Conservation (phyloP, 2,113 vertebrate species). For the Gila orcuttii region DNA sequence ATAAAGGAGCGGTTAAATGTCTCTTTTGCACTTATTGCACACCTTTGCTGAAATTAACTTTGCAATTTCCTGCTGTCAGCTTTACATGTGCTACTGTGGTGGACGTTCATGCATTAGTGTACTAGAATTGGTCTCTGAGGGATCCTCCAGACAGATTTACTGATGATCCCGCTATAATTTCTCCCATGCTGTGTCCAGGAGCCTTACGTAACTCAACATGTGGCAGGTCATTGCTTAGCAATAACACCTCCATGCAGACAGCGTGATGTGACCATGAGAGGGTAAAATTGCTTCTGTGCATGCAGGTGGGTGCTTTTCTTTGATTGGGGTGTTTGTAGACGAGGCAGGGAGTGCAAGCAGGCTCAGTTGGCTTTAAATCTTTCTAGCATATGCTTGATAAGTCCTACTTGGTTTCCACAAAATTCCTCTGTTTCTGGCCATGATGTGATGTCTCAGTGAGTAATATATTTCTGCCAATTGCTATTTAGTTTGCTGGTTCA, state of each 20-base stretch:
- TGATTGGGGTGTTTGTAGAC: slow-evolving; percentile 8
- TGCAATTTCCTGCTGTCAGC: slow-evolving; percentile 3
- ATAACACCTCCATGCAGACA: slow-evolving; percentile 6
- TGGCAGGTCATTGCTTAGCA: slow-evolving; percentile 7
- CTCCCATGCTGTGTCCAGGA: slow-evolving; percentile 12
- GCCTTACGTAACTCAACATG: not conserved
- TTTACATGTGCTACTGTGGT: not conserved
- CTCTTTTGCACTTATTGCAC: not conserved
- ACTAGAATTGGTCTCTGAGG: not conserved
- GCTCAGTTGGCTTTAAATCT: slow-evolving; percentile 1
- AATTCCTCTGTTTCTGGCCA: not conserved
- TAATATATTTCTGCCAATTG: slow-evolving; percentile 11
- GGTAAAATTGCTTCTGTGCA: not conserved
- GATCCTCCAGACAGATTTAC: slow-evolving; percentile 23
- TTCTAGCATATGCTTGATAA: not conserved
- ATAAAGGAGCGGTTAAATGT: not conserved
- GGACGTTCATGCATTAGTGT: not conserved
- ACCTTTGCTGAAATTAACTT: not conserved
- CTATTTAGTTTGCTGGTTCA: not conserved
- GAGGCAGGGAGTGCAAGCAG: not conserved
- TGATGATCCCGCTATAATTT: slow-evolving; percentile 15
- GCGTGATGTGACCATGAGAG: not conserved
- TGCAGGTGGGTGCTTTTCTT: slow-evolving; percentile 6
- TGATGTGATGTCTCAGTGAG: not conserved
- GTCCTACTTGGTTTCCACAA: not conserved